Base-by-base conservation (phyloP, 1,140 invertebrate genomes). In the Liolophura sinensis region DNA sequence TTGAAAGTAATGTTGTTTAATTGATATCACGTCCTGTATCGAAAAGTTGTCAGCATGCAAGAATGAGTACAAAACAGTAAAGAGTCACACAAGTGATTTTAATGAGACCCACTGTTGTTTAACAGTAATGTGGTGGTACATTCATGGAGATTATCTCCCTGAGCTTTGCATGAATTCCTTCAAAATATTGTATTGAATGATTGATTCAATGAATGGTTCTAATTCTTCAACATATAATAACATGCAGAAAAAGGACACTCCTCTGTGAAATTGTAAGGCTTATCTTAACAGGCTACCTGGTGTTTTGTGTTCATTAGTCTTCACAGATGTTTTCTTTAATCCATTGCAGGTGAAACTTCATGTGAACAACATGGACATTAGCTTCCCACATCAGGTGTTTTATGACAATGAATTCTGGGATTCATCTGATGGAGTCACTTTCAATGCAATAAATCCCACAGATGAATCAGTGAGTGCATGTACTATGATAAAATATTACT, bases 371-470 rank as follows among this genome's bases (percentile, higher is more conserved):
- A 90, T 92, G 84, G 88, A 91, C 62, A 82, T 98, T 9, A 89
- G 88, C 67, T 94, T 97, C 70, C 93, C 95, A 0, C 91, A 90
- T 24, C 95, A 98, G 78, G 46, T 87, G 27, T 98, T 97, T 73
- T 95, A 97, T 69, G 89, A 97, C 84, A 95, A 95, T 1, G 86
- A 93, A 77, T 98, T 98, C 81, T 87, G 95, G 0, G 88, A 97
- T 81, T 88, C 92, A 0, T 90, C 90, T 50, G 87, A 85, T 67
- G 89, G 89, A 0, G 88, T 87, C 60, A 89, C 85, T 0, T 82
- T 91, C 62, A 71, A 87, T n/a, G 87, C 87, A 3, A 87, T 97
- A 1, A 96, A 97, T 85, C 96, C 96, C 4, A 89, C 90, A 11
- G 91, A 94, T 78, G 96, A 97, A 83, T 87, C 88, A 55, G 85